Evolutionary conservation across 2,797 vertebrate species (phyloP), one percentile per base, ranked within the genome.

Genomic region (Gorsachius magnificus): DNA sequence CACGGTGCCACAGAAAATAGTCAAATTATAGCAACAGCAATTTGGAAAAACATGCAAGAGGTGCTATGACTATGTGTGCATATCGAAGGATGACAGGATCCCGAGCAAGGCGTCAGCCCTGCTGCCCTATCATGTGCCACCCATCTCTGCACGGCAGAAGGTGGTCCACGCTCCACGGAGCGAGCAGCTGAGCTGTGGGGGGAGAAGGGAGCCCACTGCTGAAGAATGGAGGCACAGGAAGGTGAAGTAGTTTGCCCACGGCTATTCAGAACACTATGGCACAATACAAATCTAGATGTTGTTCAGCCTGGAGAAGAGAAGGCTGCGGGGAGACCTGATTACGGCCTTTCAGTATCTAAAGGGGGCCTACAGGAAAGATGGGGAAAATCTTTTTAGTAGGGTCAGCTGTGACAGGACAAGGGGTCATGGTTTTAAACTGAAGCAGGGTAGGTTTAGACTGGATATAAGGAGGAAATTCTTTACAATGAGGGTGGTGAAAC

Each of bases 51-150:
- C 4, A 46, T 21, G 22, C 43, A 70, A 82, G 56, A 64, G 33
- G 57, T 10, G 7, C 72, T 31, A 28, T 3, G 38, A 28, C 43
- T 70, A 16, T 4, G 13, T 24, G 38, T 21, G 35, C 2, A 2
- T 3, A 35, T 9, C 11, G 18, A 29, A 24, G 51, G 77, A 16
- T 0, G 1, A n/a, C 0, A 1, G 28, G 5, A 60, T 46, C 38
- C 24, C 3, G 1, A 28, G 58, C 1, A 0, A 65, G 63, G 63
- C 5, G 2, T 4, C 8, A 43, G 21, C 29, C 36, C 36, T 9
- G 1, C 64, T 11, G 17, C 21, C 20, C 48, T 10, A 16, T 2
- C 9, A 19, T 0, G 6, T 24, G 66, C 28, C 1, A 5, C 33
- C 28, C 7, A 10, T 2, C 54, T 35, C 53, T 11, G 17, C 19